Evolutionary conservation across 2,888 invertebrate genomes (phyloP).

Genomic region (Sinelater perroti): DNA sequence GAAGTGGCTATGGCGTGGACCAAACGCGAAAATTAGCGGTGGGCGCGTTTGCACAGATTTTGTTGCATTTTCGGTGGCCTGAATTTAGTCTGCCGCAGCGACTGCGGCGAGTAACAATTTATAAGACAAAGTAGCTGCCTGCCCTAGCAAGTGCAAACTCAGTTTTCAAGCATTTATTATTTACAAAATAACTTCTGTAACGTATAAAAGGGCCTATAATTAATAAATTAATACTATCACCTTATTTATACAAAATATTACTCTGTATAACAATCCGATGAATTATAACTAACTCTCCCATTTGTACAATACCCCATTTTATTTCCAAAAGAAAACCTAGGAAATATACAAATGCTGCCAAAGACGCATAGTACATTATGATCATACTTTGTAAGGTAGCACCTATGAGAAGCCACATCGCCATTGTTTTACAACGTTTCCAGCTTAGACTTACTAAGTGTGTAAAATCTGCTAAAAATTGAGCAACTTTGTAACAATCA

Average conservation of each 20-base stretch:
- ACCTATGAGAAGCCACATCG: slow-evolving; percentile 35
- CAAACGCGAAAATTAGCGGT: too few relatives aligned
- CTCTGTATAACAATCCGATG: slow-evolving; percentile 31
- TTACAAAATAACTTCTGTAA: slow-evolving; percentile 30
- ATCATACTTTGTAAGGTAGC: slow-evolving; percentile 29
- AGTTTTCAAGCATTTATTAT: too few relatives aligned
- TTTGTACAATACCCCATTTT: slow-evolving; percentile 31
- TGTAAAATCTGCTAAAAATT: slow-evolving; percentile 35
- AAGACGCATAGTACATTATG: slow-evolving; percentile 19
- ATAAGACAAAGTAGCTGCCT: too few relatives aligned
- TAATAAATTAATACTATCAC: slow-evolving; percentile 32
- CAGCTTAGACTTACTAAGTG: slow-evolving; percentile 26
- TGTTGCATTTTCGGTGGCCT: too few relatives aligned
- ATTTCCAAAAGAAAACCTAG: slow-evolving; percentile 20
- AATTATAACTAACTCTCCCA: slow-evolving; percentile 30
- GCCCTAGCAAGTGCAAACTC: too few relatives aligned
- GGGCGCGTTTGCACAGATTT: too few relatives aligned
- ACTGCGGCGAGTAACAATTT: too few relatives aligned
- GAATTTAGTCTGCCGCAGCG: too few relatives aligned
- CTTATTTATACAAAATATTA: slow-evolving; percentile 29
- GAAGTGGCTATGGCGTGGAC: too few relatives aligned
- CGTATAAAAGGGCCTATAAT: slow-evolving; percentile 34
- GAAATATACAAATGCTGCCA: slow-evolving; percentile 23
- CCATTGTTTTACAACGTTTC: slow-evolving; percentile 34
- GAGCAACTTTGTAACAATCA: slow-evolving; percentile 37